Evolutionary conservation across 2,113 vertebrate species (phyloP).

Genomic region (Otis tarda): DNA sequence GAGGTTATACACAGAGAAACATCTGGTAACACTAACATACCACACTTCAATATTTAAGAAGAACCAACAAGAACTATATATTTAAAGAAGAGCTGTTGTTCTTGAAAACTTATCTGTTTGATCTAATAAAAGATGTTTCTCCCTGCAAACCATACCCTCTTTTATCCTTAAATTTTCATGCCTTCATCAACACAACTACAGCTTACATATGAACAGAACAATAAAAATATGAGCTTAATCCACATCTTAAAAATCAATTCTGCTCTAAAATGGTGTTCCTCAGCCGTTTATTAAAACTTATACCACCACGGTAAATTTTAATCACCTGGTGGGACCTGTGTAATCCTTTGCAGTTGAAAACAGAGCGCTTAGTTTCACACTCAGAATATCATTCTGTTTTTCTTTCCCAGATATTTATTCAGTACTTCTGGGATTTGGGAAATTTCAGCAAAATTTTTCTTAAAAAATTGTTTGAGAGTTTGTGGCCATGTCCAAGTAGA

Average conservation of each 20-base stretch:
- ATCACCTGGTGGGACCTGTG: neutral
- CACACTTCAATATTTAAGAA: neutral
- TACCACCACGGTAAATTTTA: neutral
- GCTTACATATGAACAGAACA: neutral
- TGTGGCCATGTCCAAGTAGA: neutral
- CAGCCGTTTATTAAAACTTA: neutral
- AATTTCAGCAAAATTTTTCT: neutral
- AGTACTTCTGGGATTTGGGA: neutral
- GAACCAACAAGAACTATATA: neutral
- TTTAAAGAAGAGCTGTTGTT: neutral
- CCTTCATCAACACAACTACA: neutral
- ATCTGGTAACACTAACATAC: neutral
- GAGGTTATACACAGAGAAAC: neutral
- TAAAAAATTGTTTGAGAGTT: neutral
- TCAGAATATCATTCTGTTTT: neutral
- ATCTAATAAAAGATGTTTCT: neutral
- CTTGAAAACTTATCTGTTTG: neutral
- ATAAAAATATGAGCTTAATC: neutral
- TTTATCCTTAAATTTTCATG: neutral
- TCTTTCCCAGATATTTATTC: neutral
- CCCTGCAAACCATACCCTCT: neutral
- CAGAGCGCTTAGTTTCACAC: neutral
- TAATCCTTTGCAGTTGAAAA: neutral
- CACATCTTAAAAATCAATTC: neutral
- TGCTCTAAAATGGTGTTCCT: neutral